A percentile compares a stretch with the other conserved stretches of the same genome.
Conservation (phyloP, 2,888 invertebrate genomes). For the Smittia sp. region DNA sequence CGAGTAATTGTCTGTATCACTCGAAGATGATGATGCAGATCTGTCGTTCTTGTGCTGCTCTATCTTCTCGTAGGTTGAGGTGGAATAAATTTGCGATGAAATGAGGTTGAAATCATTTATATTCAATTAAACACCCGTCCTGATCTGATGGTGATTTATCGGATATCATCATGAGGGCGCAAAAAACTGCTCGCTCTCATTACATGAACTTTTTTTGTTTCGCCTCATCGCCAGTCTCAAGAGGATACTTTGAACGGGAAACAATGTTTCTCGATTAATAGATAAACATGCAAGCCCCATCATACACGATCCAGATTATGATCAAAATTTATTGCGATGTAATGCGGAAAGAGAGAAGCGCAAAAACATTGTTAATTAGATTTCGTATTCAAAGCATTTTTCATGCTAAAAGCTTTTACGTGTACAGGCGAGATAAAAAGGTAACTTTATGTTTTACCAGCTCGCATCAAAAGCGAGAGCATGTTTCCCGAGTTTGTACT, state of each 20-base stretch:
- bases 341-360: background rate
- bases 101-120: slow-evolving; percentile 12
- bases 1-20: background rate
- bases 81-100: background rate
- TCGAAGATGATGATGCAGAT: background rate
- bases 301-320: background rate
- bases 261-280: background rate
- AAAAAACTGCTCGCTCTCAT: too few relatives aligned
- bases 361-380: slow-evolving; percentile 1
- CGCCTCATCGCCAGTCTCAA: background rate
- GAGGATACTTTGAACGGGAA: background rate
- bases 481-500: too few relatives aligned
- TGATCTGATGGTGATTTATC: slow-evolving; percentile 6
- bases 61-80: background rate
- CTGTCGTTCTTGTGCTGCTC: background rate
- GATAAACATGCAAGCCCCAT: slow-evolving; percentile 3
- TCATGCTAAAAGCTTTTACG: slow-evolving; percentile 4
- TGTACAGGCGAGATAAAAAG: background rate
- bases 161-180: background rate
- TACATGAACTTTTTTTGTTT: background rate
- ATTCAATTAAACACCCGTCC: slow-evolving; percentile 2
- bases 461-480: background rate
- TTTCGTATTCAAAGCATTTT: background rate
- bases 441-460: background rate
- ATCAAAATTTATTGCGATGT: slow-evolving; percentile 17